These are phyloP conservation scores for Microplitis manilae DNA, from an alignment of 2,888 invertebrate species.

Conservation along the genomic window DNA sequence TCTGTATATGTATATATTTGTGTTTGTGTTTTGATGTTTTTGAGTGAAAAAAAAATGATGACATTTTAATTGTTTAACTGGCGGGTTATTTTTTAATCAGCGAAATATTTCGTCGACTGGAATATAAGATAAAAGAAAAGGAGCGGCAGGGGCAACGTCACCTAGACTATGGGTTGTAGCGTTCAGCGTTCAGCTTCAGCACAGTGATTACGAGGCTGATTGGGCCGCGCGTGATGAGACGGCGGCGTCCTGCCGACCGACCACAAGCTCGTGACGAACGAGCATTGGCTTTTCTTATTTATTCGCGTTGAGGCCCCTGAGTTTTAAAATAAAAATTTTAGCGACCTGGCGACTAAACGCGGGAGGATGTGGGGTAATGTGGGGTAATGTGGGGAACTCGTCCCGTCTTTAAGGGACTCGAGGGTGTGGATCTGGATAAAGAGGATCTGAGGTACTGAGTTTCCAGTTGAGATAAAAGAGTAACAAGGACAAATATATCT, in stretches of 20 bases:
- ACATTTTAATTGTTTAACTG: no score
- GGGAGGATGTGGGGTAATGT: no score
- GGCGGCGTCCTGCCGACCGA: conserved; percentile 69
- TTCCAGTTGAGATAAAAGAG: conserved; percentile 5
- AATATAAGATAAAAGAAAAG: conserved; percentile 31
- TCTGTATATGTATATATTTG: no score
- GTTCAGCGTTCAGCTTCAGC: conserved; percentile 51
- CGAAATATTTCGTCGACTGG: conserved; percentile 10
- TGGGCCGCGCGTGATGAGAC: conserved; percentile 71
- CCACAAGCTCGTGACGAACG: conserved; percentile 68
- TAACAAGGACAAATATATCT: conserved; percentile 2
- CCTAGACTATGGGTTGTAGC: conserved; percentile 41
- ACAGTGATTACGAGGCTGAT: conserved; percentile 72
- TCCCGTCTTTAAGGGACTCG: no score
- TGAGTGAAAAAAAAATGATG: no score
- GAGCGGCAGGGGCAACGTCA: conserved; percentile 41
- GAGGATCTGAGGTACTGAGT: conserved; percentile 12
- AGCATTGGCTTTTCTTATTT: conserved; percentile 59
- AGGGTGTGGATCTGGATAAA: conserved; percentile 24
- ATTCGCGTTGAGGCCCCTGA: conserved; percentile 47
- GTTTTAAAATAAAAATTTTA: conserved; percentile 12
- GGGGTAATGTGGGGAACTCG: no score
- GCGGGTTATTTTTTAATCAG: background rate
- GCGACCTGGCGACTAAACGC: conserved; percentile 4
- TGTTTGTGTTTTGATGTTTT: no score